A percentile compares a stretch with the other conserved stretches of the same genome.
phyloP scores from a whole-genome alignment of 2,888 invertebrate genomes.

The Idaea aversata region DNA sequence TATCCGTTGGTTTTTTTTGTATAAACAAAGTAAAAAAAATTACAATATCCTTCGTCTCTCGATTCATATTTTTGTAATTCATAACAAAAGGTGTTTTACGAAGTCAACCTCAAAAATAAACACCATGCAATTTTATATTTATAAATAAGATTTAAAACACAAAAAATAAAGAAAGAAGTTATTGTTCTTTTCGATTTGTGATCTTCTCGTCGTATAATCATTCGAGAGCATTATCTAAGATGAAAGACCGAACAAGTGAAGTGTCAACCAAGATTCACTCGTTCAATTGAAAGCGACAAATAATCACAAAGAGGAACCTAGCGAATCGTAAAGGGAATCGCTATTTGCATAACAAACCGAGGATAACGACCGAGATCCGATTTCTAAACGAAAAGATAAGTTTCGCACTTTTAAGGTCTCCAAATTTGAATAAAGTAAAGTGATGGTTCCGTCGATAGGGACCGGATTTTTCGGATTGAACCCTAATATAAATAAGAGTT shows the following conservation, averaged over 20 bases:
- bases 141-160: too few species aligned
- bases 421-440: background rate
- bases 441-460: background rate
- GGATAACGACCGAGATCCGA: conserved; percentile 35
- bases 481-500: background rate
- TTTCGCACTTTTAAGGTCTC: conserved; percentile 22
- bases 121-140: too few species aligned
- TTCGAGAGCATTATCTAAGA: background rate
- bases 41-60: too few species aligned
- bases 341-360: conserved; percentile 51
- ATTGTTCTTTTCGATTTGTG: background rate
- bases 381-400: conserved; percentile 24
- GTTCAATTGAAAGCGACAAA: conserved; percentile 30
- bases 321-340: conserved; percentile 28
- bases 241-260: background rate
- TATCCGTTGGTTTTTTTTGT: too few species aligned
- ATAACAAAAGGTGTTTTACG: too few species aligned
- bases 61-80: too few species aligned
- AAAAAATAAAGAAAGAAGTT: too few species aligned
- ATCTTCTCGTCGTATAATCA: background rate
- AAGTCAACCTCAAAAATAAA: too few species aligned
- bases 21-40: too few species aligned
- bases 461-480: background rate
- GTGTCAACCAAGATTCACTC: conserved; percentile 2
- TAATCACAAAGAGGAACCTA: conserved; percentile 30